Percentiles rank a stretch among this genome's conserved stretches.
These are phyloP conservation scores for Centroberyx gerrardi DNA, from an alignment of 2,797 vertebrate species.

Conservation along the genomic window DNA sequence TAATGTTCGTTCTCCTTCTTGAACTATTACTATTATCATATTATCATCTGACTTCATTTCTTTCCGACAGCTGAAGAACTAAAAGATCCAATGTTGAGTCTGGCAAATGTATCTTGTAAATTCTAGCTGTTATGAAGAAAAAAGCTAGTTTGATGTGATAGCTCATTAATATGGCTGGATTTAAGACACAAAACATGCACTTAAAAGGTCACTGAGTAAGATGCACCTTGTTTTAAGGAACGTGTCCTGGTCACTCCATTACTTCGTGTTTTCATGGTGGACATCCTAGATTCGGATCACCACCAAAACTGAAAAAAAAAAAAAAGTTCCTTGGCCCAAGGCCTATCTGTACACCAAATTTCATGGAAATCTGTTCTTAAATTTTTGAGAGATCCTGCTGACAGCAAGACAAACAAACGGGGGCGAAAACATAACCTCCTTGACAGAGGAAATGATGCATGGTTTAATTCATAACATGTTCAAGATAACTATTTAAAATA, in stretches of 20 bases:
- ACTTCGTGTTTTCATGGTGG: neutral
- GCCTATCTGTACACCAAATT: neutral
- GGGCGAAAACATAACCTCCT: neutral
- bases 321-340: neutral
- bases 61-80: too few relatives aligned
- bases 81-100: too few relatives aligned
- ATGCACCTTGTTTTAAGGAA: neutral
- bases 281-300: constrained; percentile 20
- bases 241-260: neutral
- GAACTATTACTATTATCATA: too few relatives aligned
- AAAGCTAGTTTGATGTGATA: too few relatives aligned
- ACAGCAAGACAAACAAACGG: neutral
- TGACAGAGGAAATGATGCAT: constrained; percentile 14
- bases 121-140: too few relatives aligned
- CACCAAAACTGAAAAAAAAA: neutral
- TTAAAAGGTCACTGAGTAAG: neutral
- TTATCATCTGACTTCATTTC: too few relatives aligned
- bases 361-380: too few relatives aligned
- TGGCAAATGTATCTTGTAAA: too few relatives aligned
- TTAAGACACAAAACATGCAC: neutral
- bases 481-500: constrained; percentile 10
- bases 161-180: neutral
- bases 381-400: neutral
- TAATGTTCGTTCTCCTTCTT: too few relatives aligned
- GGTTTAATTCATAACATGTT: constrained; percentile 15